Evolutionary conservation across 2,797 vertebrate genomes (phyloP), one percentile per base, ranked within the genome.

Genomic region (Chelonia mydas): DNA sequence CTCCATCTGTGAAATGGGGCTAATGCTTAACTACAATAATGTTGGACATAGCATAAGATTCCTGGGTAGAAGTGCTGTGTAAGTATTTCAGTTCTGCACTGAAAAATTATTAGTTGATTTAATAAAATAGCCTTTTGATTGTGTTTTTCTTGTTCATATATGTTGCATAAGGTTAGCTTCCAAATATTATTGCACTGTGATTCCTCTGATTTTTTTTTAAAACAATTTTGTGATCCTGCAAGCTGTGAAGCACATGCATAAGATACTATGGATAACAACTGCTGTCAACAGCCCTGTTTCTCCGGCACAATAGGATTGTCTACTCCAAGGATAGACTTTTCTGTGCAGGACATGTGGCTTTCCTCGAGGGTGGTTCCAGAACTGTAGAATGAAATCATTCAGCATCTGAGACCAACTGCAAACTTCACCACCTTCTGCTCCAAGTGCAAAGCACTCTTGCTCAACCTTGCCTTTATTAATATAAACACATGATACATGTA

Each of bases 1-100:
- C 13, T 21, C 7, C 23, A 0, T 79, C 41, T 80, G 53, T 86
- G 81, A 79, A 90, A 91, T 28, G 72, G 37, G 82, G 57, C 59
- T 86, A 11, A 84, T 72, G 1, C 28, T 86, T 49, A 65, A 33
- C 81, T 4, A 45, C 6, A 31, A 82, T 51, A 53, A 88, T 91
- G 49, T 65, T 92, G 84, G 74, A 65, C 85, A 77, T 77, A 72
- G 81, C 91, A 55, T 87, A 84, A 89, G 88, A 59, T 92, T 85
- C 54, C 53, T 86, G 81, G 87, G 45, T 79, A 79, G 87, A 88
- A 87, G 59, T 49, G 87, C 76, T 5, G 50, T 45, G 79, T 79
- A 50, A 41, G 23, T 1, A 1, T 41, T 47, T 31, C 82, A 57
- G 76, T 89, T 21, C 79, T 87, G 50, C 53, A 27, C 65, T 81